phyloP scores from a whole-genome alignment of 2,113 vertebrate genomes.

The Corapipo altera region DNA sequence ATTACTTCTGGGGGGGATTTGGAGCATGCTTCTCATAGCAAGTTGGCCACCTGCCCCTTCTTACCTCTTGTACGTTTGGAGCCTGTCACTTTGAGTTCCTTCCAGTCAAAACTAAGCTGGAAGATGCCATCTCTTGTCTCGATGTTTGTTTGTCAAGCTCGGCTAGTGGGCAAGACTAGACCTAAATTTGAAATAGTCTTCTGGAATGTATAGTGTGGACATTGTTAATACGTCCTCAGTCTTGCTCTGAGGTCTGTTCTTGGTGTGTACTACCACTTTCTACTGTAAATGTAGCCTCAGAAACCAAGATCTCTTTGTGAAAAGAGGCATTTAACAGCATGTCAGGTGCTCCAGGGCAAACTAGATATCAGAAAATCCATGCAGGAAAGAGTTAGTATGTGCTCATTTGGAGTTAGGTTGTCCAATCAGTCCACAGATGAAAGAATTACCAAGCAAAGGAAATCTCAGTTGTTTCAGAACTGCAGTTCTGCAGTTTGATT shows the following conservation, averaged over 20 bases:
- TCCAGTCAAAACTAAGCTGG: not conserved
- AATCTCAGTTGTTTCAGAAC: not conserved
- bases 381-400: not conserved
- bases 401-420: not conserved
- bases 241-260: not conserved
- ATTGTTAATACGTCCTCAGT: not conserved
- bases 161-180: not conserved
- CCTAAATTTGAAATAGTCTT: not conserved
- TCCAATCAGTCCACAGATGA: not conserved
- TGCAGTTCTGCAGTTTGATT: not conserved
- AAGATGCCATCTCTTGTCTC: not conserved
- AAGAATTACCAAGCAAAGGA: not conserved
- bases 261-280: not conserved
- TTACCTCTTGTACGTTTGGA: not conserved
- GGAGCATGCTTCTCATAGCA: fast-evolving
- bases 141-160: not conserved
- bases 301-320: not conserved
- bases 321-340: not conserved
- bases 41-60: not conserved
- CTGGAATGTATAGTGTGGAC: not conserved
- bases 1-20: not conserved
- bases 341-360: not conserved
- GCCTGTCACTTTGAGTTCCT: not conserved
- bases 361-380: not conserved
- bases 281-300: not conserved